Evolutionary conservation across 2,888 invertebrate genomes (phyloP), one percentile per base, ranked within the genome.

Genomic region (Stenoptilia bipunctidactyla): DNA sequence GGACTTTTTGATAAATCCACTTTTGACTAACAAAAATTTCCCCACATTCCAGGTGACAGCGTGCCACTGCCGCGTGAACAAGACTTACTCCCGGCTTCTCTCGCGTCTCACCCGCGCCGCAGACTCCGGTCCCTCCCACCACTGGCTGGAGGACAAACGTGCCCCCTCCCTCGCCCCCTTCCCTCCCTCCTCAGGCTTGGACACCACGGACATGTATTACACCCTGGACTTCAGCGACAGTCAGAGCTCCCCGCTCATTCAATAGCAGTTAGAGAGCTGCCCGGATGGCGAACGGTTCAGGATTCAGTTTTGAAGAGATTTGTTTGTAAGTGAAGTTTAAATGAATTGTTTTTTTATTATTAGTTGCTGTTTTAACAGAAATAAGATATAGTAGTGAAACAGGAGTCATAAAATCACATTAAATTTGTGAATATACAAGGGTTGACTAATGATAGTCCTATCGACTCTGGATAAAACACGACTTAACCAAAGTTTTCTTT

Each of bases 31-130:
- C n/a, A n/a, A n/a, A n/a, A n/a, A n/a, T n/a, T n/a, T 8, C 20
- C 8, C 20, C 8, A 20, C 20, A 30, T 68, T 69, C 27, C 74
- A 91, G 91, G 90, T 91, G 51, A 89, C 90, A 38, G 89, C 89
- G 33, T 92, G 92, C 66, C 92, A 92, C 67, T 92, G 92, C 69
- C 88, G 91, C 50, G 89, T 91, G 50, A 90, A 92, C 76, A 90
- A 91, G 72, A 91, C 91, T 1, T 91, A 91, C 71, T 88, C 89
- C 37, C 86, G 88, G 27, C 83, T 89, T 53, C 73, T 88, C 41
- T 85, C 88, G 5, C 83, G 87, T 25, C 70, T 86, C 49, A 75
- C 83, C 2, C 86, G 87, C 43, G 67, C 55, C 25, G 37, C 67
- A 1, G 58, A 60, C 41, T 47, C 72, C 1, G 74, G 72, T 0